Evolutionary conservation across 2,113 vertebrate species (phyloP), one percentile per base, ranked within the genome.

Genomic region (Raja brachyura): DNA sequence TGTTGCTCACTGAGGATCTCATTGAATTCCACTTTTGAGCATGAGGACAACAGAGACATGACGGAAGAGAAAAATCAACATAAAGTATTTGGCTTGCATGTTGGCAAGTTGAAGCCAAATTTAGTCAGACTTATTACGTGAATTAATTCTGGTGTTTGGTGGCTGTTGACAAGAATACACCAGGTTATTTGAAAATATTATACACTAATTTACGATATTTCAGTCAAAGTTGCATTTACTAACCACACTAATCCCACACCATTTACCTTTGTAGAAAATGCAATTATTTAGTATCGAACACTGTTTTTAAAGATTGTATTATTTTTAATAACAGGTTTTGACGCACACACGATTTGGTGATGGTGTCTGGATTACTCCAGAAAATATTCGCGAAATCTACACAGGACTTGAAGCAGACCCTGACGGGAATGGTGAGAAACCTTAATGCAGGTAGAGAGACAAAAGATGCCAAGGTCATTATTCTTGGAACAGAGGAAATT

Each of bases 361-460:
- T 0, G 98, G 98, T 94, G 97, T 97, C 93, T 99, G 98, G 98
- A 97, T 99, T 96, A 98, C 97, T 33, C 98, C 98, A 0, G 97
- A 98, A 93, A 97, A 95, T 93, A 96, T 99, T 94, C 96, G 97
- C 93, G 97, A 98, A 95, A 98, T 98, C 96, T 98, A 99, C 93
- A 93, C 96, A 2, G 96, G 97, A 0, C 97, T 99, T 94, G 97
- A 98, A 95, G 96, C 96, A 5, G 96, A 97, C 94, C 97, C 97
- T 1, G 96, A 98, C 94, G 98, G 98, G 93, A 97, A 99, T 0
- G 97, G 97, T 97, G 95, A 97, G 96, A 94, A 66, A 31, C 5
- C 2, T 25, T 74, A 73, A 54, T 39, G 2, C 33, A 5, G 10
- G 20, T 54, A 25, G 10, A 92, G 56, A n/a, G 81, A 85, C 81